A percentile compares a stretch with the other conserved stretches of the same genome.
phyloP scores from a whole-genome alignment of 1,140 invertebrate genomes.

The Aphaenogaster floridana region DNA sequence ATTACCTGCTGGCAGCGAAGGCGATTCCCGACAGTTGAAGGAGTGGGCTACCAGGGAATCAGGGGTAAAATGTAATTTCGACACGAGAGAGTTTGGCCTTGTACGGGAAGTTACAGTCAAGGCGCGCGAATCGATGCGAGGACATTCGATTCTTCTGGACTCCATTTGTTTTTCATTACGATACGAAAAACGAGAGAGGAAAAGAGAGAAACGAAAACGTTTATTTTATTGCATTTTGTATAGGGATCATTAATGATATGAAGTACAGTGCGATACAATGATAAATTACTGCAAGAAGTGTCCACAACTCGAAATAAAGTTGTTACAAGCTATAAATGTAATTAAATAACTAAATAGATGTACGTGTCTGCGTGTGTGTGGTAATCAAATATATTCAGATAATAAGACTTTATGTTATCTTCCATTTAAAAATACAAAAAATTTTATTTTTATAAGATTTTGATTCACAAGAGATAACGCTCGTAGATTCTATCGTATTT shows the following conservation, averaged over 20 bases:
- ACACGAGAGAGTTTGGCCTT: conserved; percentile 64
- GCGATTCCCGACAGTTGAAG: conserved; percentile 55
- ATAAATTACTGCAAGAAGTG: not conserved
- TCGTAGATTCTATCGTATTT: not conserved
- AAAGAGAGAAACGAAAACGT: not conserved
- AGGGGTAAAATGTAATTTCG: conserved; percentile 74
- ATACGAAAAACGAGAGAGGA: not conserved
- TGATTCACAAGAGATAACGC: not conserved
- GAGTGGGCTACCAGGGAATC: conserved; percentile 72
- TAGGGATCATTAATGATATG: not conserved
- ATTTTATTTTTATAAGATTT: not conserved
- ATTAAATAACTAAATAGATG: not conserved
- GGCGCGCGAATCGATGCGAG: conserved; percentile 9
- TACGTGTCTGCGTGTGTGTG: not conserved
- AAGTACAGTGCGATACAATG: not conserved
- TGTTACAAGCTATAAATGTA: not conserved
- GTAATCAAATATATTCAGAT: not conserved
- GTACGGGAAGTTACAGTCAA: conserved; percentile 42
- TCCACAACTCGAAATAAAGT: conserved; percentile 14
- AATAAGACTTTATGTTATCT: not conserved
- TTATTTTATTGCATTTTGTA: not conserved
- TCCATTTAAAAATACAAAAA: not conserved
- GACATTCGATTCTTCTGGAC: not conserved
- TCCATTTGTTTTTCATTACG: not conserved
- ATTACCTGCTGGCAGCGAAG: conserved; percentile 74